Percentiles rank a stretch among this genome's conserved stretches.
Evolutionary conservation across 2,797 vertebrate genomes (phyloP).

Genomic region (Ctenosaura bakeri): DNA sequence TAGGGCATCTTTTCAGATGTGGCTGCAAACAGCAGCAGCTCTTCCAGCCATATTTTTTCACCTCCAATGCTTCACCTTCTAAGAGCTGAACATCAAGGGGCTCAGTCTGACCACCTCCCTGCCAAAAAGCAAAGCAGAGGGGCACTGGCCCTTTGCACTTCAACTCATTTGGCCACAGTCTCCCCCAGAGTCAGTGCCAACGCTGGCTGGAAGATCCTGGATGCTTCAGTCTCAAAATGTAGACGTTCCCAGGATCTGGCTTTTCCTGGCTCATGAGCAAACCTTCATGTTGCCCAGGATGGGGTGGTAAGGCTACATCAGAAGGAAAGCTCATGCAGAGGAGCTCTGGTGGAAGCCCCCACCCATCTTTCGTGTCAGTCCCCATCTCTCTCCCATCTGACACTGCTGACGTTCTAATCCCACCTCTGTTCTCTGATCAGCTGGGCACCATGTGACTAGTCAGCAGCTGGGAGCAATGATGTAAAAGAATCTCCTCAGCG

Average conservation of each 20-base stretch:
- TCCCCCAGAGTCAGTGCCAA: neutral
- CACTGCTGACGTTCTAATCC: conserved; percentile 2
- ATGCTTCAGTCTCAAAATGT: no score
- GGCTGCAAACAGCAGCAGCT: neutral
- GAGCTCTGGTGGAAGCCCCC: neutral
- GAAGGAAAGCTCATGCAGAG: neutral
- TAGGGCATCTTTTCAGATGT: neutral
- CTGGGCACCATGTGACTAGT: neutral
- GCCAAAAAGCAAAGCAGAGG: neutral
- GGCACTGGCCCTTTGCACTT: neutral
- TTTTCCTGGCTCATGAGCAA: neutral
- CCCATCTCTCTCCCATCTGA: neutral
- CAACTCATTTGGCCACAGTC: neutral
- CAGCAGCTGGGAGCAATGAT: neutral
- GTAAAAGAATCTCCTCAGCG: neutral
- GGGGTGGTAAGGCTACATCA: neutral
- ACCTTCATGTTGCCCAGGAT: neutral
- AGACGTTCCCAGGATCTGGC: no score
- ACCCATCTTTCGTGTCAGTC: neutral
- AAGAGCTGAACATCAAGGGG: neutral
- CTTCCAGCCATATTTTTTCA: neutral
- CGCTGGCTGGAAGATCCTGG: no score
- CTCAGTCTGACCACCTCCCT: neutral
- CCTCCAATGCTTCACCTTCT: neutral
- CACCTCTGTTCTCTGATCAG: neutral